Conservation (phyloP, 2,888 invertebrate species). For the Ophion slaviceki region DNA sequence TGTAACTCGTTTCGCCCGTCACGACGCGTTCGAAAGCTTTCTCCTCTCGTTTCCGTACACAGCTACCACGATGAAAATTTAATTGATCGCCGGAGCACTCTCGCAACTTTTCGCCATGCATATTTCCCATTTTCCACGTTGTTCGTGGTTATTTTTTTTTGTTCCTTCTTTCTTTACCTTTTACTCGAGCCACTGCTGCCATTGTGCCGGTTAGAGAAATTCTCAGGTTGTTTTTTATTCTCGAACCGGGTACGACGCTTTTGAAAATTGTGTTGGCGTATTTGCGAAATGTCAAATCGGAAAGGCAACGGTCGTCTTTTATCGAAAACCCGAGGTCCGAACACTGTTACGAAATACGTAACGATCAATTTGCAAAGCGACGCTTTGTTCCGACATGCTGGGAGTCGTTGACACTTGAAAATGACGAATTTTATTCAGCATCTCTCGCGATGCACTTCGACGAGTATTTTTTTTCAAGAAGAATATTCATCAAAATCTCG, state of each 20-base stretch:
- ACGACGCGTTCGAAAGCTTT: constrained; percentile 7
- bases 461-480: not conserved
- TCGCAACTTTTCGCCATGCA: not conserved
- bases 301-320: not conserved
- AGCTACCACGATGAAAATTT: constrained; percentile 4
- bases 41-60: not conserved
- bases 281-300: not conserved
- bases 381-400: not conserved
- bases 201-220: not conserved
- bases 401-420: not conserved
- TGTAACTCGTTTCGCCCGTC: not conserved
- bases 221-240: not conserved
- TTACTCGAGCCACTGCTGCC: not conserved
- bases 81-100: constrained; percentile 9
- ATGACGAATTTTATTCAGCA: not conserved
- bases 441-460: not conserved
- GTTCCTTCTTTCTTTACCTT: not conserved
- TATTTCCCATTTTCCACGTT: not conserved
- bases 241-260: not conserved
- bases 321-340: not conserved
- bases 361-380: not conserved
- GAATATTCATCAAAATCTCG: too few relatives aligned
- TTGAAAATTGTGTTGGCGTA: not conserved
- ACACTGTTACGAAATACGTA: not conserved
- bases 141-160: not conserved